Evolutionary conservation across 2,797 vertebrate genomes (phyloP).

Genomic region (Argyrosomus regius): DNA sequence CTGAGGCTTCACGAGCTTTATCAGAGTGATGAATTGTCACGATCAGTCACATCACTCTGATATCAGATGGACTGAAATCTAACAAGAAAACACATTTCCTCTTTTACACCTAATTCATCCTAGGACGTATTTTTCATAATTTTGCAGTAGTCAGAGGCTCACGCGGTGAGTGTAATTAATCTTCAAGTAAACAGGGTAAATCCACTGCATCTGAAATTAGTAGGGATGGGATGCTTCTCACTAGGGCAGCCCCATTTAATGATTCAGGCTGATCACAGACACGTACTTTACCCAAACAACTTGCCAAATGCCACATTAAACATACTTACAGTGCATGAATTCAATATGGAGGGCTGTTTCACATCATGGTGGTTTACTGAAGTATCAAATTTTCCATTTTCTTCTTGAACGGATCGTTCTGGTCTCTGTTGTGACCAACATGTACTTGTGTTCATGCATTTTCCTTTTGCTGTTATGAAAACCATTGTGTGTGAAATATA

Average conservation of each 20-base stretch:
- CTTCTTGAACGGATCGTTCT: not conserved
- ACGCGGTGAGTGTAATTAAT: conserved; percentile 16
- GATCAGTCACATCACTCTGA: not conserved
- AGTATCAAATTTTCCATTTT: not conserved
- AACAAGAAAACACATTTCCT: not conserved
- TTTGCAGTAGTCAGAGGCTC: not conserved
- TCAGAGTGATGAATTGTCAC: not conserved
- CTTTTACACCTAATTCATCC: not conserved
- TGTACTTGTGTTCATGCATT: not conserved
- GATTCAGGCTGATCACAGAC: conserved; percentile 2
- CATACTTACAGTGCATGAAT: not conserved
- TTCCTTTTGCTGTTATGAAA: conserved; percentile 2
- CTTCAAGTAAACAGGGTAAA: conserved; percentile 21
- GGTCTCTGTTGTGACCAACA: conserved; percentile 3
- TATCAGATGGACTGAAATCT: not conserved
- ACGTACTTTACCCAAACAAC: not conserved
- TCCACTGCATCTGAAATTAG: conserved; percentile 8
- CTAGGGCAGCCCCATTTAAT: not conserved
- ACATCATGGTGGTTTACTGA: not conserved
- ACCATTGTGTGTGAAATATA: conserved; percentile 1
- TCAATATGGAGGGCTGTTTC: not conserved
- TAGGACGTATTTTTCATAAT: not conserved
- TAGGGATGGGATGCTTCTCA: not conserved
- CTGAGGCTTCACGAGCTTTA: not conserved
- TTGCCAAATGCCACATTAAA: not conserved